These are phyloP conservation scores for Kobus ellipsiprymnus DNA, from an alignment of 2,113 vertebrate genomes.

Conservation along the genomic window DNA sequence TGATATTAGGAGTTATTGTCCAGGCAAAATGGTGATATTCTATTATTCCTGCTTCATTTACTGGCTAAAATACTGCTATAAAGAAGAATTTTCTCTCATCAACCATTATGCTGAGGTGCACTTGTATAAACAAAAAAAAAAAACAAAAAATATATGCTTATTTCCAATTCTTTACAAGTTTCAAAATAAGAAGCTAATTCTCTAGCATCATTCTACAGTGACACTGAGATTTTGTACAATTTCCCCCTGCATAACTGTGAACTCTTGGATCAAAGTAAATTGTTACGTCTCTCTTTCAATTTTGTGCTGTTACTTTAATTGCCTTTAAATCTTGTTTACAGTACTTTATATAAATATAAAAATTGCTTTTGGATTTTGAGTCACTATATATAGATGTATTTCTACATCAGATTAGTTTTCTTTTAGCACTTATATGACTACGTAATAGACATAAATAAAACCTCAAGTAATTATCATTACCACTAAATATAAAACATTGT, in stretches of 20 bases:
- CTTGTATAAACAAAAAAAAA: too few species aligned
- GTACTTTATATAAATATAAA: background rate
- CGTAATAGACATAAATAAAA: background rate
- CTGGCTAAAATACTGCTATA: too few species aligned
- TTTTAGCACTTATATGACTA: background rate
- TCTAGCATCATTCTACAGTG: background rate
- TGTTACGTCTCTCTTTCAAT: background rate
- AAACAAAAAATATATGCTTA: background rate
- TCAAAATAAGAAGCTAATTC: background rate
- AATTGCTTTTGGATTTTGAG: background rate
- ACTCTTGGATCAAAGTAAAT: slow-evolving; percentile 13
- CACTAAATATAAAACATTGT: background rate
- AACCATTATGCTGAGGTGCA: too few species aligned
- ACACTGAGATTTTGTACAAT: background rate
- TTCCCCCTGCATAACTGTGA: background rate
- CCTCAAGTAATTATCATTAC: background rate
- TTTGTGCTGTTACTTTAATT: background rate
- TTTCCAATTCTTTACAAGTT: background rate
- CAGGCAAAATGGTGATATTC: too few species aligned
- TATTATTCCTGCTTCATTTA: too few species aligned
- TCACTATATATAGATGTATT: background rate
- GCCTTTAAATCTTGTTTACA: background rate
- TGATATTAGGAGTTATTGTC: too few species aligned
- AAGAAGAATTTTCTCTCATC: too few species aligned
- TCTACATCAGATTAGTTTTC: background rate